phyloP scores from a whole-genome alignment of 2,113 vertebrate species.

The Corythoichthys intestinalis region DNA sequence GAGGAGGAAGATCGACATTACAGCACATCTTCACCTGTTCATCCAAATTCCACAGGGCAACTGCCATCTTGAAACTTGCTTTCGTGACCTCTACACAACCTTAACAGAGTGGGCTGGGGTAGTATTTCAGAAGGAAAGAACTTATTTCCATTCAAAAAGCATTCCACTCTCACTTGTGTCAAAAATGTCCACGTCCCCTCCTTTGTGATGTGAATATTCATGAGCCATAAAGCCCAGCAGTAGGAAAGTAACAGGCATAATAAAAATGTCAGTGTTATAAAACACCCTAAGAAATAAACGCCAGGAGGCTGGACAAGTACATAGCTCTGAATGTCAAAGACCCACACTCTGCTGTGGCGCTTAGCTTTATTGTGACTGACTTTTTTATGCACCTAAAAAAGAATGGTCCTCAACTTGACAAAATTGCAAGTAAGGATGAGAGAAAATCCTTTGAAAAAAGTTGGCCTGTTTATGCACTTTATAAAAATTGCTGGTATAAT shows the following conservation, averaged over 20 bases:
- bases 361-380: slow-evolving; percentile 47
- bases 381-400: slow-evolving; percentile 45
- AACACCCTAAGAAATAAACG: slow-evolving; percentile 41
- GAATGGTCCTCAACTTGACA: slow-evolving; percentile 15
- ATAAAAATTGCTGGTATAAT: no score
- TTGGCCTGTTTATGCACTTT: no score
- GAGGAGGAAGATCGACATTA: slow-evolving; percentile 25
- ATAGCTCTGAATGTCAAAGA: slow-evolving; percentile 49
- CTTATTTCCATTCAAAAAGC: slow-evolving; percentile 23
- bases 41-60: slow-evolving; percentile 55
- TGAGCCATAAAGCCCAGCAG: slow-evolving; percentile 52
- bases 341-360: slow-evolving; percentile 41
- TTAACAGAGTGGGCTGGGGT: neutral
- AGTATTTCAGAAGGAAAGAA: neutral
- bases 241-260: slow-evolving; percentile 37
- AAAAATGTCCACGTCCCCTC: slow-evolving; percentile 23
- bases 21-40: slow-evolving; percentile 68
- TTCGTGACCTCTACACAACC: slow-evolving; percentile 52
- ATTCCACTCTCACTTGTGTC: neutral
- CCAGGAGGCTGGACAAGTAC: slow-evolving; percentile 31
- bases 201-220: slow-evolving; percentile 51
- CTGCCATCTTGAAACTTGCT: slow-evolving; percentile 47
- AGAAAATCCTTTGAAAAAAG: no score
- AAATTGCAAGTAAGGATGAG: neutral
- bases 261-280: slow-evolving; percentile 60